phyloP scores from a whole-genome alignment of 2,797 vertebrate species.

The Tiaroga cobitis region DNA sequence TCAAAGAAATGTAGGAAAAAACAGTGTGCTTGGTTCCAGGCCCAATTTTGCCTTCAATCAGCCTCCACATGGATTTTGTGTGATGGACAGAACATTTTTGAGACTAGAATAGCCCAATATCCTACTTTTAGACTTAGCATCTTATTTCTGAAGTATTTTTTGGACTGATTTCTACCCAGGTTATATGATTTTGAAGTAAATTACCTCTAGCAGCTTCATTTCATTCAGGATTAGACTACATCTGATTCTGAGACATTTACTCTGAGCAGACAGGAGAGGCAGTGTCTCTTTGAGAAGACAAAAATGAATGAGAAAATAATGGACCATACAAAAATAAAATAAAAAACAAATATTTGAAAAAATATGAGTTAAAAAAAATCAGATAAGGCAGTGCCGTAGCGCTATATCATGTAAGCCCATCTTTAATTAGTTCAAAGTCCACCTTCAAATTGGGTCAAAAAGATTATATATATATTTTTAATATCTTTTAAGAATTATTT shows the following conservation, averaged over 20 bases:
- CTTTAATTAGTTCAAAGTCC: background rate
- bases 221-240: slow-evolving; percentile 1
- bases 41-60: slow-evolving; percentile 21
- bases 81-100: background rate
- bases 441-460: background rate
- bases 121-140: slow-evolving; percentile 3
- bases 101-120: slow-evolving; percentile 8
- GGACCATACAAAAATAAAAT: background rate
- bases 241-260: background rate
- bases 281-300: background rate
- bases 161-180: background rate
- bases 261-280: background rate
- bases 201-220: background rate
- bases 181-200: slow-evolving; percentile 3
- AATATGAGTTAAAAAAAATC: background rate
- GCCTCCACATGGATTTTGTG: background rate
- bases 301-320: background rate
- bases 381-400: background rate
- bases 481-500: too few species aligned
- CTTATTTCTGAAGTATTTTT: slow-evolving; percentile 3
- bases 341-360: background rate
- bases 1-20: slow-evolving; percentile 47
- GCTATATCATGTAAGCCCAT: background rate
- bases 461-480: too few species aligned
- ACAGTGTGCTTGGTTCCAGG: slow-evolving; percentile 41